These are phyloP conservation scores for Scaptomyza parva DNA, from an alignment of 2,888 invertebrate genomes.

Conservation along the genomic window DNA sequence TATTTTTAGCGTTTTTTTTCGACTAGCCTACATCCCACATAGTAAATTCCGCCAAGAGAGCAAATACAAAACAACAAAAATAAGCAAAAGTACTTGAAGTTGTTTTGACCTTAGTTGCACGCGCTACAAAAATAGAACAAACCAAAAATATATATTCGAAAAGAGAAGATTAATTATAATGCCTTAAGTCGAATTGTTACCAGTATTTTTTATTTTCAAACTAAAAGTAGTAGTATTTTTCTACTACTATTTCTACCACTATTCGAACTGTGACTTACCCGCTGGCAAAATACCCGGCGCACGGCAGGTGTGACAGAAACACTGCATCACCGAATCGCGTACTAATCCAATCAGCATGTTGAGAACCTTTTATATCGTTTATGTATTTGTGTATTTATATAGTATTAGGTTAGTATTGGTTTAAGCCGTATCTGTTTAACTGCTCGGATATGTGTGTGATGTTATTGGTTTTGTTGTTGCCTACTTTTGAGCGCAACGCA, in stretches of 20 bases:
- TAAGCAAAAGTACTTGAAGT: slow-evolving; percentile 11
- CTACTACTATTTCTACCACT: slow-evolving; percentile 36
- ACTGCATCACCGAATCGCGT: slow-evolving; percentile 96
- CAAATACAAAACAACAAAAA: slow-evolving; percentile 11
- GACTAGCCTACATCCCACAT: slow-evolving; percentile 6
- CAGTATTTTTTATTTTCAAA: slow-evolving; percentile 28
- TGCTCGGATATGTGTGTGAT: slow-evolving; percentile 52
- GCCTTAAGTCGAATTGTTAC: slow-evolving; percentile 55
- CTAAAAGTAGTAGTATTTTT: slow-evolving; percentile 11
- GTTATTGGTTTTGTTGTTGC: slow-evolving; percentile 16
- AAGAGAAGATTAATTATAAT: slow-evolving; percentile 18
- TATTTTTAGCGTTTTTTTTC: neutral
- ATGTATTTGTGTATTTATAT: slow-evolving; percentile 11
- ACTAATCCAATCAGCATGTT: slow-evolving; percentile 94
- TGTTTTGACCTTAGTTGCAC: slow-evolving; percentile 28
- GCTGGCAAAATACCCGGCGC: slow-evolving; percentile 90
- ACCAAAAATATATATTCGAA: slow-evolving; percentile 7
- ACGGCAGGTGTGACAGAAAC: slow-evolving; percentile 97
- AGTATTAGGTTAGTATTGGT: slow-evolving; percentile 14
- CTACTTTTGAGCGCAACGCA: slow-evolving; percentile 31
- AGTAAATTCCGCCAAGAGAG: neutral
- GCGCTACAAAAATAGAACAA: slow-evolving; percentile 1
- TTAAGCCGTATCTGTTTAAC: slow-evolving; percentile 20
- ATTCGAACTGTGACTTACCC: slow-evolving; percentile 86
- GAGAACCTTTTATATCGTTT: slow-evolving; percentile 26